Base-by-base conservation (phyloP, 2,797 vertebrate genomes). In the Petrocephalus sullivani region DNA sequence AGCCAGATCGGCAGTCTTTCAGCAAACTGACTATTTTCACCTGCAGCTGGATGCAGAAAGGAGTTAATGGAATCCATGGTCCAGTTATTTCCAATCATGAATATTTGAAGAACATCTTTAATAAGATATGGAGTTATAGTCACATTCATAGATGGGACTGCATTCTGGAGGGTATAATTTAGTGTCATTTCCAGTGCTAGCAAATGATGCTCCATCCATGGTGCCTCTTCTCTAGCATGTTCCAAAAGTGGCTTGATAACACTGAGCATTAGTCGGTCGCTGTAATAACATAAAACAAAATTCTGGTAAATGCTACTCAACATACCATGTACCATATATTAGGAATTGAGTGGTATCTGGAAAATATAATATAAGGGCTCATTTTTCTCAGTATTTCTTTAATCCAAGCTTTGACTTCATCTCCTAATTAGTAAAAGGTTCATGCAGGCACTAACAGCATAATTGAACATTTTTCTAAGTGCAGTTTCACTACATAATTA, bases 51-150 rank as follows among this genome's bases (percentile, higher is more conserved):
- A 87, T 7, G 87, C 71, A 91, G 88, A 41, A 91, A 64, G 51
- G 89, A 53, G 23, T 90, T 58, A 12, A 94, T 78, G 88, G 92
- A 85, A 1, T 92, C 89, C 0, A 84, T 89, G 19, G 92, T 93
- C 67, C 94, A 88, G 91, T 95, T 95, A 37, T 91, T 90, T n/a
- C 91, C 92, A 0, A 88, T 90, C 0, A 96, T 91, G 28, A 93
- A 83, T 78, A 91, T 91, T 88, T 90, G 88, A 2, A 91, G 89
- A 33, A 93, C 92, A 57, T 96, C 91, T 53, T 9, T 46, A 41
- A 95, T 37, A 23, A 95, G 33, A 1, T 93, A 53, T 88, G 91
- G 87, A 12, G 60, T 86, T 3, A 87, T 86, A 58, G 46, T 89
- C 89, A 19, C 49, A 75, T 93, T 84, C 57, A 92, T 89, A n/a